These are phyloP conservation scores for Rhinichthys osculus DNA, from an alignment of 2,797 vertebrate genomes.

Conservation along the genomic window DNA sequence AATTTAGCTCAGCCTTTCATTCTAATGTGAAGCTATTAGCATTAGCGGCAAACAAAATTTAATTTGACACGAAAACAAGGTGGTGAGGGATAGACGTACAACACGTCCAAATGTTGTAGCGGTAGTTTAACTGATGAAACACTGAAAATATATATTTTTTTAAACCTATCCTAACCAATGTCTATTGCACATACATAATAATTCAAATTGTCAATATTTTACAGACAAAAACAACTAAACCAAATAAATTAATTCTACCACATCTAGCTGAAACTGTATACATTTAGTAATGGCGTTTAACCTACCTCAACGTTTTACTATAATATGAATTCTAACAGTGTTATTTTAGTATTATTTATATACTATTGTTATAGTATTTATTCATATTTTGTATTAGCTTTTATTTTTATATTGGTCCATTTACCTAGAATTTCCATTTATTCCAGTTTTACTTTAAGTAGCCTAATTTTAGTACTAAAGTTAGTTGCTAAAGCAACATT, in stretches of 20 bases:
- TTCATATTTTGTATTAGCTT: background rate
- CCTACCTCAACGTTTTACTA: background rate
- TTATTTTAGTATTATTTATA: background rate
- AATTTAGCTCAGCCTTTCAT: slow-evolving; percentile 6
- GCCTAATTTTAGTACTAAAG: background rate
- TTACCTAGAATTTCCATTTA: background rate
- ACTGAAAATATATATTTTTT: background rate
- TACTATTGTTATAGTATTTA: background rate
- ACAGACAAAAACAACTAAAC: background rate
- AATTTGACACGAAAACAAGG: slow-evolving; percentile 4
- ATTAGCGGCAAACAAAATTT: background rate
- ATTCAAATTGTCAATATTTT: background rate
- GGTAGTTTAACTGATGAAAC: background rate
- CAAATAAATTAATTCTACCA: background rate
- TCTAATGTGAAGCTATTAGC: slow-evolving; percentile 10
- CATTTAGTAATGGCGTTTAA: background rate
- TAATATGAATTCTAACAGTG: background rate
- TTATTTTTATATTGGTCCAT: background rate
- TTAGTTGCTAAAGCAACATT: background rate
- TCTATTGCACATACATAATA: background rate
- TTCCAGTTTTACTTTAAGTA: background rate
- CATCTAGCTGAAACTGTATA: background rate
- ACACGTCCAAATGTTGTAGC: background rate
- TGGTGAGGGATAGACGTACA: background rate
- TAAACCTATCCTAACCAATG: background rate